Evolutionary conservation across 2,113 vertebrate species (phyloP), one percentile per base, ranked within the genome.

Genomic region (Cariama cristata): DNA sequence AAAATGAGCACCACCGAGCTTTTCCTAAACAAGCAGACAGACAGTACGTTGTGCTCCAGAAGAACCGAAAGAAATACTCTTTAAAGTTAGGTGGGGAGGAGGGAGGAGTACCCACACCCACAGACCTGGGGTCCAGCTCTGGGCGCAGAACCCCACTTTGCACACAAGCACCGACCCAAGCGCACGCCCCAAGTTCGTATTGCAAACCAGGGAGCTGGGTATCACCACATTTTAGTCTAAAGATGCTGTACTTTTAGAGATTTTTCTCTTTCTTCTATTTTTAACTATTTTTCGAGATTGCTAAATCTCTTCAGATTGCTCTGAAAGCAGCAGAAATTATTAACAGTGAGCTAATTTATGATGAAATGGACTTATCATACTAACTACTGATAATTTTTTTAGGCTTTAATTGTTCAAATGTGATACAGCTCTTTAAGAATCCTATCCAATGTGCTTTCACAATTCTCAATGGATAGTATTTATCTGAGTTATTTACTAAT

Each of bases 401-500:
- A 80, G 93, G 69, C 87, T 91, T 90, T 96, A 97, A 97, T 93
- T 97, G 96, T 96, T 94, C 32, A 28, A 86, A 94, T 96, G 95
- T 89, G 73, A 96, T 95, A 83, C 35, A 90, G 86, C 69, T 85
- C 56, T 97, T 97, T 92, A 95, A 79, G 66, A 93, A 88, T 88
- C 67, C 4, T 6, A 89, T 89, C 49, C 85, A 79, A 79, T 16
- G n/a, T 74, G 64, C 87, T 79, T 96, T 96, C 68, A 68, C 58
- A 95, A 92, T 85, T 95, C 96, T 97, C 95, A 93, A 33, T 67
- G 55, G 95, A 93, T 80, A 94, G 42, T 90, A 87, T 92, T 96
- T 96, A 93, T 90, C 86, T 88, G 76, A 92, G 71, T 95, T 96
- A 96, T 95, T 96, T 95, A 95, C 92, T 97, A 98, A 98, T 97